Conservation (phyloP, 2,888 invertebrate species). For the Stictocephala bisonia region DNA sequence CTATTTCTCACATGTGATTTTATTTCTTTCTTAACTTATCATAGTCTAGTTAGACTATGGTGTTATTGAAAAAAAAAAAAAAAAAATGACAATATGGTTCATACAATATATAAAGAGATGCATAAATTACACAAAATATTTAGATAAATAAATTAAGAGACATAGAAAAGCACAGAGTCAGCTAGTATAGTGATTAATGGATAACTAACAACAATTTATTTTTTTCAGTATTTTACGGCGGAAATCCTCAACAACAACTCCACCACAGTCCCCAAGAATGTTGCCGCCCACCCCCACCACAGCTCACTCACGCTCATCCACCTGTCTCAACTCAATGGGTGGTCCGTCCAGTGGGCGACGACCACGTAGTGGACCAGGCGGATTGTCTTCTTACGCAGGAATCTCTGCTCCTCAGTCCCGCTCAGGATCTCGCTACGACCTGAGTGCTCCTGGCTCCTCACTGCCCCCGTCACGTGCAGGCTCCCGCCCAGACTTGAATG, state of each 20-base stretch:
- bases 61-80: too few relatives aligned
- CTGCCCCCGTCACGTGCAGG: slow-evolving; percentile 58
- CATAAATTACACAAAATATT: too few relatives aligned
- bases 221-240: slow-evolving; percentile 62
- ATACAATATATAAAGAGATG: too few relatives aligned
- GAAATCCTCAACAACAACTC: slow-evolving; percentile 64
- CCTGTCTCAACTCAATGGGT: slow-evolving; percentile 44
- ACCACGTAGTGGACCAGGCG: slow-evolving; percentile 82
- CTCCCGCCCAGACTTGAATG: slow-evolving; percentile 55
- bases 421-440: slow-evolving; percentile 57
- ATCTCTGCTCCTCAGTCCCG: slow-evolving; percentile 59
- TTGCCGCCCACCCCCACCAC: slow-evolving; percentile 59
- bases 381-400: slow-evolving; percentile 80
- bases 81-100: too few relatives aligned
- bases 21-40: too few relatives aligned
- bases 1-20: too few relatives aligned
- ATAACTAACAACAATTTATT: too few relatives aligned
- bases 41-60: too few relatives aligned
- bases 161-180: too few relatives aligned
- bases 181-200: too few relatives aligned
- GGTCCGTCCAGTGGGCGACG: slow-evolving; percentile 62
- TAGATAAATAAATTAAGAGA: too few relatives aligned
- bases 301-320: slow-evolving; percentile 66
- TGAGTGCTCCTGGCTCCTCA: slow-evolving; percentile 47
- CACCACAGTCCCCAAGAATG: slow-evolving; percentile 64